These are phyloP conservation scores for Phainopepla nitens DNA, from an alignment of 2,113 vertebrate genomes.

Conservation along the genomic window DNA sequence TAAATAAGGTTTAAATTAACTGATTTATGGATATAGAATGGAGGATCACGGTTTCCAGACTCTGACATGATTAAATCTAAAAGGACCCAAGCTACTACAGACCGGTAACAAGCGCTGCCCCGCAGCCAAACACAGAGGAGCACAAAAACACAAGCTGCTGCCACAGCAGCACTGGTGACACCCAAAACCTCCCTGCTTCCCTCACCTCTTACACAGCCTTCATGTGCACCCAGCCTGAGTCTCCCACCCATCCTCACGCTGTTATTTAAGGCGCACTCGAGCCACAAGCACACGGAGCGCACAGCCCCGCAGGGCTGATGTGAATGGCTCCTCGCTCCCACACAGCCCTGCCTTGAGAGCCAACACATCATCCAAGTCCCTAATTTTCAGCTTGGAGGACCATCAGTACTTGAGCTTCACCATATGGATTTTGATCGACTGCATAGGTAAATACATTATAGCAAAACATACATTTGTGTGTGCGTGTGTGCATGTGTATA, in stretches of 20 bases:
- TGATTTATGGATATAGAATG: slow-evolving; percentile 12
- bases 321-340: neutral
- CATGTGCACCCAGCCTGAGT: neutral
- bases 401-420: neutral
- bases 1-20: slow-evolving; percentile 69
- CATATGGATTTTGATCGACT: slow-evolving; percentile 23
- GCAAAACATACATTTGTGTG: neutral
- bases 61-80: neutral
- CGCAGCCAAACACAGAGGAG: neutral
- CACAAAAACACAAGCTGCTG: neutral
- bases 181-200: neutral
- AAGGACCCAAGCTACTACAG: neutral
- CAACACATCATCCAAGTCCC: neutral
- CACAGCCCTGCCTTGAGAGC: neutral
- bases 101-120: neutral
- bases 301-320: neutral
- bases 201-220: neutral
- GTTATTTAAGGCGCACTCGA: neutral
- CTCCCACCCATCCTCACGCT: rapidly evolving
- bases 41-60: neutral
- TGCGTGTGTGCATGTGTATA: neutral
- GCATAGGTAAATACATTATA: slow-evolving; percentile 46
- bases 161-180: neutral
- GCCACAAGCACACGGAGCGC: neutral
- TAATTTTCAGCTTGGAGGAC: neutral